These are phyloP conservation scores for Balanococcus diminutus DNA, from an alignment of 2,888 invertebrate species.

Conservation along the genomic window DNA sequence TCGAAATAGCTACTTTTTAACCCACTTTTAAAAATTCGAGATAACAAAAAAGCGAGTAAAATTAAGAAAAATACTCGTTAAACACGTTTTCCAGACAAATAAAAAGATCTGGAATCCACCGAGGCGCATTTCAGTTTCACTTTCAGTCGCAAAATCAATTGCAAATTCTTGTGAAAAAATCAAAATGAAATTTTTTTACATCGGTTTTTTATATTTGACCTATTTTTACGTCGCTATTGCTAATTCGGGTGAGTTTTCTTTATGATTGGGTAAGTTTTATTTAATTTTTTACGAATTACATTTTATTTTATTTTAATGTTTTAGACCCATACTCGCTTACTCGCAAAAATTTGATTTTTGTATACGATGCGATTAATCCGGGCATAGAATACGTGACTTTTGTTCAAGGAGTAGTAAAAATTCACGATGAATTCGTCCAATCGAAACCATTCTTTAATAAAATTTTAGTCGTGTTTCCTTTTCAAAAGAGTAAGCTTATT, in stretches of 20 bases:
- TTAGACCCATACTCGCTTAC: neutral
- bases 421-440: neutral
- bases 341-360: neutral
- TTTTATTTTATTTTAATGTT: neutral
- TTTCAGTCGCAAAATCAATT: neutral
- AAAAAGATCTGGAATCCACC: neutral
- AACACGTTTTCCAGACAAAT: neutral
- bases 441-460: neutral
- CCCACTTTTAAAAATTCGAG: neutral
- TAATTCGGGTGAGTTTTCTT: neutral
- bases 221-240: neutral
- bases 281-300: neutral
- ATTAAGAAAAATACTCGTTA: neutral
- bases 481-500: neutral
- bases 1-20: neutral
- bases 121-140: neutral
- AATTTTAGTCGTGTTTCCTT: neutral
- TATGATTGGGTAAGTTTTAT: neutral
- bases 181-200: neutral
- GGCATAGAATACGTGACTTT: neutral
- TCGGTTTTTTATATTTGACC: neutral
- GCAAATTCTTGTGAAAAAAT: neutral
- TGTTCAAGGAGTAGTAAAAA: neutral
- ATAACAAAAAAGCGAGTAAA: neutral
- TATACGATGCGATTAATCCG: neutral